Base-by-base conservation (phyloP, 2,797 vertebrate species). In the Enteromius fasciolatus region DNA sequence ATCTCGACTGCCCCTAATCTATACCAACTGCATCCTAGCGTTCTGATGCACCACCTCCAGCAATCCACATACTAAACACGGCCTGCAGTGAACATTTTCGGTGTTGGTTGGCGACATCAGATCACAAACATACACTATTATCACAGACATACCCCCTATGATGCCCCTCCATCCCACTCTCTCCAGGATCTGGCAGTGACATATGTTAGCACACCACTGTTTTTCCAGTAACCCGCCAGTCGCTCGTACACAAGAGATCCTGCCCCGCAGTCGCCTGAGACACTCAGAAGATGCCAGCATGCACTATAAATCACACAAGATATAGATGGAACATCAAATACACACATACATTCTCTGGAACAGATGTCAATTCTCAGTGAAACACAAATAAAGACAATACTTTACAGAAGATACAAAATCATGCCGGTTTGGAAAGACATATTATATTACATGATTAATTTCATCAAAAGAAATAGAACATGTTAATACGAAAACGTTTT, bases 191-290 rank as follows among this genome's bases (percentile, higher is more conserved):
- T 64, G 33, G 28, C 78, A 68, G 50, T 81, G 83, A 70, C 86
- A 85, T 85, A 87, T 85, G 83, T 85, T 82, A 70, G 68, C 85
- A 78, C 74, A 76, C 61, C 76, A 72, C 50, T 82, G 74, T 67
- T 85, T 84, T 33, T 61, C 66, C 83, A 82, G 54, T 28, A 78
- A 75, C 79, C 76, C 10, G 41, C 31, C 14, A 61, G 59, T 76
- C 9, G n/a, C 11, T 72, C 59, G 67, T 48, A 70, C 66, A 77
- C 50, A 59, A 54, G 23, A 76, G 64, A 59, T 20, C 72, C 63
- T 81, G 46, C 69, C 81, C 79, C 44, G 50, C 50, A 70, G 50
- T 57, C 50, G 23, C 14, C 52, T 44, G 36, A 70, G 23, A 14
- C 41, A 31, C 59, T 48, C 17, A 31, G 50, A 59, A 41, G 50